Base-by-base conservation (phyloP, 2,113 vertebrate genomes). In the Tichodroma muraria region DNA sequence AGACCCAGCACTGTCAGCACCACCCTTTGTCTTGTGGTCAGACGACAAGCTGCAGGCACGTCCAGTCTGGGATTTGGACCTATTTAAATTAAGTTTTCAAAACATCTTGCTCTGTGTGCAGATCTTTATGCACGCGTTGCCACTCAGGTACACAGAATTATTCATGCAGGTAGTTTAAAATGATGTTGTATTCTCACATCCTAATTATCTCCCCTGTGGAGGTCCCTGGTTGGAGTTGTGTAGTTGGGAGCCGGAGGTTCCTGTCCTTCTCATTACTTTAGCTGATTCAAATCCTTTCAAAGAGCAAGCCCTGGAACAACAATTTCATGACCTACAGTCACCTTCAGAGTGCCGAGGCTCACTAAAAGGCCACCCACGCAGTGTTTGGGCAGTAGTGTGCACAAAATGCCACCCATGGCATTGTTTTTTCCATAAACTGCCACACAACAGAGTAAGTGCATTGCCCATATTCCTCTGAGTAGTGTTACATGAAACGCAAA, bases 121-220 rank as follows among this genome's bases (percentile, higher is more conserved):
- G 44, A 8, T 49, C 17, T 33, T 24, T 4, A 12, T 49, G 28
- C 9, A 6, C 18, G 13, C 1, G 1, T 49, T 9, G 0, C 24
- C 44, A 14, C 31, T 42, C 44, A 18, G 5, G 23, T 11, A 31
- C n/a, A 56, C 8, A 19, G 60, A 28, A 23, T 56, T 79, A 35
- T 91, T 79, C 5, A 0, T 30, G 66, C 6, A 68, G 35, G 7
- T 44, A 20, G 15, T 78, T 66, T 27, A 70, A 60, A 5, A 6
- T 1, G 6, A 31, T 30, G 4, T 13, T 25, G 22, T 30, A 17
- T 49, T 72, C 37, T 45, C 37, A 57, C 22, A 35, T 60, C 7
- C n/a, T 45, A 44, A 28, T 56, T 53, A 50, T 20, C 10, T 53
- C 37, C 37, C 5, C 23, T 11, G 21, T 8, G 9, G 25, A 89